Evolutionary conservation across 2,797 vertebrate genomes (phyloP), one percentile per base, ranked within the genome.

Genomic region (Streptopelia turtur): DNA sequence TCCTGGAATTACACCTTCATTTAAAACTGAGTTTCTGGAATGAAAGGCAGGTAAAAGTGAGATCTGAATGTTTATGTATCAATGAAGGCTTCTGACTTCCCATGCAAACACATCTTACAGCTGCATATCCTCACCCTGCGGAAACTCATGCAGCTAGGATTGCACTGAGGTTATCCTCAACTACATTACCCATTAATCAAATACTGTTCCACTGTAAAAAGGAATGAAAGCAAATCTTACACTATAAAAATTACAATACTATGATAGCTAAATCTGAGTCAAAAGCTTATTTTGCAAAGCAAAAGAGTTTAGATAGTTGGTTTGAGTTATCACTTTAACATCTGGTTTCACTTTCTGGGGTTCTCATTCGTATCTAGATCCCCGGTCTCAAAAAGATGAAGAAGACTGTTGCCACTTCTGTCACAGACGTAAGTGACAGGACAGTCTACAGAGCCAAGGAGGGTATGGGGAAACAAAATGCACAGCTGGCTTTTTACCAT

Each of bases 11-110:
- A 52, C 49, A 83, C 43, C 43, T 70, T 87, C 31, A 5, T 70
- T 82, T 79, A 66, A 87, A 87, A 22, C 22, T 63, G 53, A 83
- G 21, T 27, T 88, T 94, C 87, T 93, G 53, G 45, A 85, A 66
- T 1, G 10, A 83, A 6, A 8, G 5, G 4, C 15, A 39, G 35
- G 8, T 66, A 69, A 61, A 95, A 79, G 47, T 17, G 30, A 82
- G 30, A 9, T 82, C 55, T 63, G 55, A 82, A 56, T 78, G 25
- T 79, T 79, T 56, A 17, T 2, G 1, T 16, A 41, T 7, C 30
- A 63, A 12, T 31, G n/a, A 77, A 86, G 37, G 10, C 23, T 91
- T 18, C 55, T 56, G 59, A 52, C 27, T 63, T 52, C 50, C 50
- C 56, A 56, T 13, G 8, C 1, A 61, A 63, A 57, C 5, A 16